These are phyloP conservation scores for Limnodromus scolopaceus DNA, from an alignment of 2,797 vertebrate genomes.

Conservation along the genomic window DNA sequence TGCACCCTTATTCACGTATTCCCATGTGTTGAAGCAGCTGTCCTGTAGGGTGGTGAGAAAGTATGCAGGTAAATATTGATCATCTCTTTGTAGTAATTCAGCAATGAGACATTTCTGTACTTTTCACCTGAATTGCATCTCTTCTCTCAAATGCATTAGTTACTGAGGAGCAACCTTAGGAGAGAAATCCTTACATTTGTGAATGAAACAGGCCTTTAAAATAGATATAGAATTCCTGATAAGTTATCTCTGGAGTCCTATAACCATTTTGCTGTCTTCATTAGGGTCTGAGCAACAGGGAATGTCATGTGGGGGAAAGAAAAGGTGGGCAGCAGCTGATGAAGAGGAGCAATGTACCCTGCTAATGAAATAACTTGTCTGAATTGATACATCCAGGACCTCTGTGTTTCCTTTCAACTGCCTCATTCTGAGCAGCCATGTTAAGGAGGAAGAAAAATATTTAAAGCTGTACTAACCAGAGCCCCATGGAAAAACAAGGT, in stretches of 20 bases:
- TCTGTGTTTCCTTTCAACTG: neutral
- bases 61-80: slow-evolving; percentile 13
- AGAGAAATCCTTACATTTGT: neutral
- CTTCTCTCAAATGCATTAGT: neutral
- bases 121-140: neutral
- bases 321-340: slow-evolving; percentile 16
- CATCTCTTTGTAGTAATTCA: neutral
- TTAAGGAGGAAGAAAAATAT: neutral
- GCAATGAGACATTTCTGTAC: neutral
- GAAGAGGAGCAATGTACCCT: neutral
- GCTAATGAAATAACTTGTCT: neutral
- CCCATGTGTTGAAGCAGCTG: neutral
- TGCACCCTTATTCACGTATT: neutral
- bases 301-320: neutral
- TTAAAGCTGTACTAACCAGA: neutral
- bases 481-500: neutral
- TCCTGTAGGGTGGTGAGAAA: neutral
- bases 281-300: neutral
- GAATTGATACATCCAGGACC: neutral
- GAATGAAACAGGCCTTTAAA: neutral
- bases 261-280: neutral
- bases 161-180: neutral
- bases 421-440: neutral
- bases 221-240: neutral
- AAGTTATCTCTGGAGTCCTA: neutral